Evolutionary conservation across 1,140 invertebrate species (phyloP).

Genomic region (Chymomyza costata): DNA sequence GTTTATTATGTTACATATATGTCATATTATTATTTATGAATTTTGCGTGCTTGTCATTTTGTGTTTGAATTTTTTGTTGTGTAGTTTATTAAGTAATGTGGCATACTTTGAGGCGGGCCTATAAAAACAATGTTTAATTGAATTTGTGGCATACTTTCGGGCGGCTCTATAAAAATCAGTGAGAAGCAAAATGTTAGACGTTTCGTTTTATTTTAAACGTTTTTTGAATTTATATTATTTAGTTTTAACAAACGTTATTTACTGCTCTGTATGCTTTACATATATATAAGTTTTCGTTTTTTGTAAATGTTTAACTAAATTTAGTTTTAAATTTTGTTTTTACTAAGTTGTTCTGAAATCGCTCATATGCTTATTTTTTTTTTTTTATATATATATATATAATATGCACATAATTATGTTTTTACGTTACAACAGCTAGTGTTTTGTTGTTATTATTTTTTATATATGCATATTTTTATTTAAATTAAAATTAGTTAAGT

Average conservation of each 20-base stretch:
- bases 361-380: too few relatives aligned
- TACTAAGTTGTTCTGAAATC: constrained; percentile 2
- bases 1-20: too few relatives aligned
- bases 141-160: background rate
- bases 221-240: too few relatives aligned
- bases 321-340: background rate
- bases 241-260: too few relatives aligned
- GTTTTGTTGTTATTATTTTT: constrained; percentile 30
- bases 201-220: too few relatives aligned
- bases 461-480: constrained; percentile 7
- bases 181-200: too few relatives aligned
- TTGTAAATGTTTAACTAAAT: constrained; percentile 6
- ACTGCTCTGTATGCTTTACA: too few relatives aligned
- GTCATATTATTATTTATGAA: constrained; percentile 2
- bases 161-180: too few relatives aligned
- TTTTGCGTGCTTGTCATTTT: background rate
- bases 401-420: constrained; percentile 25
- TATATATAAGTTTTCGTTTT: background rate
- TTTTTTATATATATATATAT: too few relatives aligned
- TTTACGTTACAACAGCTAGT: constrained; percentile 41
- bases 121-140: background rate
- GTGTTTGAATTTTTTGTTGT: background rate
- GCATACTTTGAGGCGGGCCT: background rate
- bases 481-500: constrained; percentile 65
- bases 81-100: constrained; percentile 8